Evolutionary conservation across 1,140 invertebrate species (phyloP).

Genomic region (Steinernema khuongi): DNA sequence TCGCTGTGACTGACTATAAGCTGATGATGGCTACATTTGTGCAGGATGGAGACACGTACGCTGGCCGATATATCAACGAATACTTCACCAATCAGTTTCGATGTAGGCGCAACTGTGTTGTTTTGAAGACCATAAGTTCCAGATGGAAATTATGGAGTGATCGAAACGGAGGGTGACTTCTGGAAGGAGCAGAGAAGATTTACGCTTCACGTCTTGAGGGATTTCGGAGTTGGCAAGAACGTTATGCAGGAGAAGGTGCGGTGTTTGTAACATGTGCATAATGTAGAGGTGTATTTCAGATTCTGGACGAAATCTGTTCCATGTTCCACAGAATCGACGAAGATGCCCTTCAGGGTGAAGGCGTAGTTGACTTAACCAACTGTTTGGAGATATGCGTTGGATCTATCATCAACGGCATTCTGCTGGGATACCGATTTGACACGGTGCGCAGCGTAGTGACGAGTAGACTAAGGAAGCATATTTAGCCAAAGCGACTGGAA

Average conservation of each 20-base stretch:
- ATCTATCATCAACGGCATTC: conserved; percentile 9
- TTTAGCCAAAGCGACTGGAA: background rate
- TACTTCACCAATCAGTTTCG: conserved; percentile 18
- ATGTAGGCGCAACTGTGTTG: conserved; percentile 20
- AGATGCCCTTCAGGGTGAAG: background rate
- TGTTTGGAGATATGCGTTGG: background rate
- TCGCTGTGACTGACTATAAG: conserved; percentile 25
- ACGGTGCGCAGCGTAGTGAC: background rate
- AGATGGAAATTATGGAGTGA: conserved; percentile 68
- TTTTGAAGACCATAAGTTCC: background rate
- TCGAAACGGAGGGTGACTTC: conserved; percentile 78
- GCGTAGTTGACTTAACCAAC: background rate
- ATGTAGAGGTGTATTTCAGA: conserved; percentile 14
- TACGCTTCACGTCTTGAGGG: conserved; percentile 75
- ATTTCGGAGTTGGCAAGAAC: conserved; percentile 69
- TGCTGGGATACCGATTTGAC: conserved; percentile 20
- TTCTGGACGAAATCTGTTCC: conserved; percentile 30
- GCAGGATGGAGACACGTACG: conserved; percentile 28
- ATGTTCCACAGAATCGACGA: conserved; percentile 26
- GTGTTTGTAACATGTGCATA: background rate
- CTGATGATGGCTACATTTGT: conserved; percentile 29
- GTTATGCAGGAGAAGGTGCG: conserved; percentile 32
- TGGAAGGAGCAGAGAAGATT: conserved; percentile 86
- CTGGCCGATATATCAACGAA: conserved; percentile 20
- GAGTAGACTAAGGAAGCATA: no score